Evolutionary conservation across 2,797 vertebrate species (phyloP), one percentile per base, ranked within the genome.

Genomic region (Poeciliopsis infans): DNA sequence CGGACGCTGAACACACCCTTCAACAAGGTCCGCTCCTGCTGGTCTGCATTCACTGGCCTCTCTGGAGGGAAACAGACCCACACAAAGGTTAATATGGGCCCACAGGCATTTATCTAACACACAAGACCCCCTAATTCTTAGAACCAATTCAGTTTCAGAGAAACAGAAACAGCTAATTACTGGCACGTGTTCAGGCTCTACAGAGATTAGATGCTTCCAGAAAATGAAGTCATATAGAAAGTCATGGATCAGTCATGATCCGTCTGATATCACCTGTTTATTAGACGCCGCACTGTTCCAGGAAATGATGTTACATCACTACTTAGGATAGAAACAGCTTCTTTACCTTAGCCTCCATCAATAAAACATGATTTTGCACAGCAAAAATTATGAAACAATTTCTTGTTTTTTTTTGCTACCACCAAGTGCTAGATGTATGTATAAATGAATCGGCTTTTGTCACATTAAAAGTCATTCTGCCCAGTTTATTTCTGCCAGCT

Each of bases 1-100:
- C 98, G 96, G 12, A 98, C 98, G 0, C 88, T 98, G 86, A 98
- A 99, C 73, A 98, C 94, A 1, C 98, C 98, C 87, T 97, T 97
- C 80, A 99, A 93, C 76, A 98, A 91, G 74, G 97, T 96, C 72
- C 97, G 96, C 91, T 99, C 98, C 89, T 97, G 85, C 93, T 98
- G 98, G 86, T 99, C 98, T 77, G 96, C 93, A 8, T 97, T 97
- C 86, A 95, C 95, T 0, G 97, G 97, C 87, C 95, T 96, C 92
- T 98, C 98, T 99, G 90, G 68, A 81, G 57, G 80, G 83, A 57
- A 71, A 57, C 70, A 81, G 73, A 66, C 25, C 82, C 45, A 77
- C 64, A 75, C 12, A 77, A 18, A 81, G 64, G 71, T 89, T 82
- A 77, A 47, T 47, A 72, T 36, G 72, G 53, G 75, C 85, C 47